phyloP scores from a whole-genome alignment of 2,113 vertebrate genomes.

The Platycercus adscitus region DNA sequence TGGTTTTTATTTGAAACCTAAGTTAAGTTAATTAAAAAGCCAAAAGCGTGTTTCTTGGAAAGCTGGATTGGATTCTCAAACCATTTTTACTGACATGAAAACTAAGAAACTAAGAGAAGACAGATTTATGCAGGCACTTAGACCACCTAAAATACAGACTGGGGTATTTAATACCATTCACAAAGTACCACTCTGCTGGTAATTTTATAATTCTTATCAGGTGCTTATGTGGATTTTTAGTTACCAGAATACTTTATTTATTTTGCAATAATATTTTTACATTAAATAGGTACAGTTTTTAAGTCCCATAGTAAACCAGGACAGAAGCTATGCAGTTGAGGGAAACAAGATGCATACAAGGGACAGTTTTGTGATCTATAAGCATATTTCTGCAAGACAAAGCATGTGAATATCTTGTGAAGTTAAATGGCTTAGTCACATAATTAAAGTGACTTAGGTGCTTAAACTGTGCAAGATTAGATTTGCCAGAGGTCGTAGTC shows the following conservation, averaged over 20 bases:
- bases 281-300: neutral
- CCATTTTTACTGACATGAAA: neutral
- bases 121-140: neutral
- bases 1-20: neutral
- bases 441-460: neutral
- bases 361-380: neutral
- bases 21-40: neutral
- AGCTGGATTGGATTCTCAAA: neutral
- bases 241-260: neutral
- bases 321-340: neutral
- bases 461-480: neutral
- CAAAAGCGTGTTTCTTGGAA: neutral
- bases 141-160: neutral
- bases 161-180: neutral
- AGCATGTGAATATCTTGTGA: neutral
- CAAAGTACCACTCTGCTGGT: neutral
- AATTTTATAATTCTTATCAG: neutral
- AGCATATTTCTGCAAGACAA: neutral
- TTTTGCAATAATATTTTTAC: neutral
- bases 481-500: neutral
- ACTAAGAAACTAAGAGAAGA: neutral
- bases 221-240: neutral
- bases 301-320: neutral
- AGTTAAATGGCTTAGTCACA: neutral
- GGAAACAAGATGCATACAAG: neutral